Base-by-base conservation (phyloP, 2,888 invertebrate genomes). In the Euspilapteryx auroguttella region DNA sequence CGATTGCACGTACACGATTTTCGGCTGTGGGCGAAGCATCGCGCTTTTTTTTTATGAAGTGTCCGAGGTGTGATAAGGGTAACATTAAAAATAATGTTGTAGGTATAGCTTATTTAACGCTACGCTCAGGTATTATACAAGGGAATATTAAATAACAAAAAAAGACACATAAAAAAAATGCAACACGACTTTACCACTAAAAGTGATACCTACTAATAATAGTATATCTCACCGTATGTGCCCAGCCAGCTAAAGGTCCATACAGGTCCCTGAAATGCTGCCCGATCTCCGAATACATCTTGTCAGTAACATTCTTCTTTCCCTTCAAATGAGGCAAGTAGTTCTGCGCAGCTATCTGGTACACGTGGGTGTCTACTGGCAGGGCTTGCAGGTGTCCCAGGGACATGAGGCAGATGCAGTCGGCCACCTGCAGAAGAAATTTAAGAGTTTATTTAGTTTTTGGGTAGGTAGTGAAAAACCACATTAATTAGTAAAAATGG, bases 341-440 rank as follows among this genome's bases (percentile, higher is more conserved):
- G 42, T 85, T 79, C 32, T 83, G 76, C 11, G 84, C 80, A 0
- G 94, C 94, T 38, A 98, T 87, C 71, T 95, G 91, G 59, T 87
- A 92, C 13, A 99, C 91, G 50, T 99, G 98, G 0, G 96, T 96
- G 61, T 99, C 98, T 0, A 98, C 89, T 1, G 98, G 98, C 29
- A 99, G 83, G 0, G 95, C 86, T 42, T 87, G 83, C 27, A 91
- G 59, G 52, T 97, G 92, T 31, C 88, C 87, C 28, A 99, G 57
- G 0, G 96, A 94, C 97, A 99, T 98, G 12, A 99, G 78, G 51
- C 94, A 94, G 41, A 99, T 89, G 61, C 98, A 99, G 63, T 99
- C 98, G 0, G 98, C 95, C 11, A 99, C 93, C 89, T 91, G 44
- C 21, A 55, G 55, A 37, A 34, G 34, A 34, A 30, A 24, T 30